Evolutionary conservation across 2,888 invertebrate genomes (phyloP).

Genomic region (Lacanobia oleracea): DNA sequence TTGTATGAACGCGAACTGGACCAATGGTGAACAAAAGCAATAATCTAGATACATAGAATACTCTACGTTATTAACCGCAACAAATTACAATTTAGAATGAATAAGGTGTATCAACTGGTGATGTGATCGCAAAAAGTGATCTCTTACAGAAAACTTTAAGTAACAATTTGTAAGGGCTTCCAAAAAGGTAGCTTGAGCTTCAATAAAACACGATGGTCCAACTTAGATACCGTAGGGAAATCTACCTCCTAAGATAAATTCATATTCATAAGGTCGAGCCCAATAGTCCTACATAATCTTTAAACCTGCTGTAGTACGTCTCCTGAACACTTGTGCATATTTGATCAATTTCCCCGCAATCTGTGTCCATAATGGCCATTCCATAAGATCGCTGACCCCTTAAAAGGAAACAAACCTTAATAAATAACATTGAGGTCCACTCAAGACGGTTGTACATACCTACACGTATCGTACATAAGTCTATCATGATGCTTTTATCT

Average conservation of each 20-base stretch:
- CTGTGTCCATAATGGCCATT: conserved; percentile 21
- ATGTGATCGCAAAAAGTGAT: too few relatives aligned
- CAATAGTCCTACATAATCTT: neutral
- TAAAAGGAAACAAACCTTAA: conserved; percentile 19
- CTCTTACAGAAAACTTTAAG: too few relatives aligned
- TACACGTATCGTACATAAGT: conserved; percentile 26
- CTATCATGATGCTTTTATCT: conserved; percentile 62
- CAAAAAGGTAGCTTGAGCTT: neutral
- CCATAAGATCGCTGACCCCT: conserved; percentile 35
- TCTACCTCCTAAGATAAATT: neutral
- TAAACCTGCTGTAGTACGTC: neutral
- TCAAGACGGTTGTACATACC: conserved; percentile 39
- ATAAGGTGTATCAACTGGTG: too few relatives aligned
- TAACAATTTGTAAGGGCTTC: too few relatives aligned
- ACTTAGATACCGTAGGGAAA: neutral
- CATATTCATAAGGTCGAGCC: neutral
- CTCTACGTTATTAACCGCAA: too few relatives aligned
- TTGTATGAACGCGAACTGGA: too few relatives aligned
- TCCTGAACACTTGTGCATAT: neutral
- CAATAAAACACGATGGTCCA: neutral
- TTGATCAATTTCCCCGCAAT: conserved; percentile 5
- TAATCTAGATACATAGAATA: too few relatives aligned
- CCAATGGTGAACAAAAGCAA: too few relatives aligned
- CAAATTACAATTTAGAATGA: too few relatives aligned
- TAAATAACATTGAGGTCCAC: conserved; percentile 49